phyloP scores from a whole-genome alignment of 2,113 vertebrate genomes.

The Notarius lentiginosus region DNA sequence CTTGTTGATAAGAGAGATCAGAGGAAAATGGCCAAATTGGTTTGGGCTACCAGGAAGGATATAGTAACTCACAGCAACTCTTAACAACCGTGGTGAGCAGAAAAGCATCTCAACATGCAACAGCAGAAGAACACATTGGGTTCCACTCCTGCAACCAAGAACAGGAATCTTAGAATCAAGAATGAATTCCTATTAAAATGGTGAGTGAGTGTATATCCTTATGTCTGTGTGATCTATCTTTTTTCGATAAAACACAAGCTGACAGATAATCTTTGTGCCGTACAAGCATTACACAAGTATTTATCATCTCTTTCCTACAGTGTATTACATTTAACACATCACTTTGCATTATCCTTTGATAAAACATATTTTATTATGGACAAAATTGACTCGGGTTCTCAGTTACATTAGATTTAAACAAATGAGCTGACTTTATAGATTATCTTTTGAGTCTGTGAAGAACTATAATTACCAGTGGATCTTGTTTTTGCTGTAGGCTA shows the following conservation, averaged over 20 bases:
- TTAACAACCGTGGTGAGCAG: no score
- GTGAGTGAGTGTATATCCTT: background rate
- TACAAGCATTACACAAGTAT: background rate
- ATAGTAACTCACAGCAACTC: no score
- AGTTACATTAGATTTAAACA: background rate
- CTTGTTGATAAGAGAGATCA: no score
- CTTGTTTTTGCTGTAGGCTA: background rate
- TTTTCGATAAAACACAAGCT: background rate
- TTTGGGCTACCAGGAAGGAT: no score
- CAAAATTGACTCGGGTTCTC: background rate
- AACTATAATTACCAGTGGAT: background rate
- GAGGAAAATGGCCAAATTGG: no score
- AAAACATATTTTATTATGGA: background rate
- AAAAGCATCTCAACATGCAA: no score
- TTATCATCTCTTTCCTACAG: background rate
- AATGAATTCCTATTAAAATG: no score
- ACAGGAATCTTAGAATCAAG: no score
- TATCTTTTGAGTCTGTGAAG: background rate
- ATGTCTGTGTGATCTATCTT: background rate
- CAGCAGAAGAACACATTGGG: no score
- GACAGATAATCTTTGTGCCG: background rate
- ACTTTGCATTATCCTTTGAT: background rate
- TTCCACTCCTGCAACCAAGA: no score
- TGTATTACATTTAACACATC: background rate
- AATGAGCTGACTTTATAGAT: background rate